These are phyloP conservation scores for Cerastis leucographa DNA, from an alignment of 2,888 invertebrate genomes.

Conservation along the genomic window DNA sequence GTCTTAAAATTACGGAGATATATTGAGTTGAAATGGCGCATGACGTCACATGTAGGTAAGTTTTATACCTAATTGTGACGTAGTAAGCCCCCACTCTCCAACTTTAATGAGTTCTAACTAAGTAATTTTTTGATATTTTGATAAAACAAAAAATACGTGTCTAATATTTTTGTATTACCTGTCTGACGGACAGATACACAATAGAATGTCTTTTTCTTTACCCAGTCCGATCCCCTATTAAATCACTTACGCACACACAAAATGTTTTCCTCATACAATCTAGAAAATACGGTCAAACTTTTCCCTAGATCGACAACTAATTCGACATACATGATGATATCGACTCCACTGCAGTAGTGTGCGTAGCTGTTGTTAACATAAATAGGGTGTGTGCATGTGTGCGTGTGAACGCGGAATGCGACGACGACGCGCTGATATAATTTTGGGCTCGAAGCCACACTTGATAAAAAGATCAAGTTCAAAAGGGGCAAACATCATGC, in stretches of 20 bases:
- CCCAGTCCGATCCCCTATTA: no score
- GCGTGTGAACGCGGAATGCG: conserved; percentile 83
- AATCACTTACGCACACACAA: background rate
- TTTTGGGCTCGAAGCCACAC: conserved; percentile 80
- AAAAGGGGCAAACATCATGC: conserved; percentile 81
- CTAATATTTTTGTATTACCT: no score
- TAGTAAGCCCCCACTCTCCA: no score
- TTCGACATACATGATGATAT: conserved; percentile 41
- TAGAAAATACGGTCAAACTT: conserved; percentile 14
- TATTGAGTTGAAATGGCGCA: no score
- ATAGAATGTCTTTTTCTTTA: no score
- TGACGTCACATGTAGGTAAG: no score
- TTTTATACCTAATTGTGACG: no score
- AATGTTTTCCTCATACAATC: conserved; percentile 12
- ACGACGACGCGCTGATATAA: conserved; percentile 82
- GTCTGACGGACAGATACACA: no score
- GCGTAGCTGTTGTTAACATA: conserved; percentile 41
- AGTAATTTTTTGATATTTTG: no score
- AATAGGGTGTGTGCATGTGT: conserved; percentile 65
- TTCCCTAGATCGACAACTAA: conserved; percentile 39
- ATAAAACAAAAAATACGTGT: no score
- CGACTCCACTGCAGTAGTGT: conserved; percentile 49
- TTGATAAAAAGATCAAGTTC: conserved; percentile 90
- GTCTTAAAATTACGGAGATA: no score
- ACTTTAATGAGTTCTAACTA: no score